Evolutionary conservation across 2,888 invertebrate genomes (phyloP).

Genomic region (Drosophila buzzatii): DNA sequence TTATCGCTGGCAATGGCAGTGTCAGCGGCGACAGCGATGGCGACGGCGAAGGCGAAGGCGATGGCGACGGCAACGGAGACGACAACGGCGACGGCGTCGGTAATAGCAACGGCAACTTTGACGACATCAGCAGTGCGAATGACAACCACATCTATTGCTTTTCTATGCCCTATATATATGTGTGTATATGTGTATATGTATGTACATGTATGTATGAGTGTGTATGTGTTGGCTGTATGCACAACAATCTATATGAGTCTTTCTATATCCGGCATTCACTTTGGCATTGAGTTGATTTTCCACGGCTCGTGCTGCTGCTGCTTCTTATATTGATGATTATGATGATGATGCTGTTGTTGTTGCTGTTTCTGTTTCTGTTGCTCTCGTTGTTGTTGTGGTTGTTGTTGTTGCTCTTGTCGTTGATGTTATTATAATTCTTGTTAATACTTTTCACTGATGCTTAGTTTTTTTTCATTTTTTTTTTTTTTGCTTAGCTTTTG

Average conservation of each 20-base stretch:
- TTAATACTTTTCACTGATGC: conserved; percentile 57
- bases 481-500: conserved; percentile 14
- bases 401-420: conserved; percentile 26
- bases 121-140: conserved; percentile 25
- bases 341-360: conserved; percentile 12
- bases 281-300: conserved; percentile 76
- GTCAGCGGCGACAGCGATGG: background rate
- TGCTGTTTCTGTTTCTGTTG: conserved; percentile 13
- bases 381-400: conserved; percentile 15
- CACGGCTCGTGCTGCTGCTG: conserved; percentile 40
- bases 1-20: conserved; percentile 54
- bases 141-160: conserved; percentile 61
- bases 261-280: conserved; percentile 63
- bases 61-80: background rate
- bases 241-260: conserved; percentile 36
- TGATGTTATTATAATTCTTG: conserved; percentile 48
- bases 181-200: background rate
- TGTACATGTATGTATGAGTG: conserved; percentile 1
- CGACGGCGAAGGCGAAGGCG: background rate
- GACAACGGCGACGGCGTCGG: background rate
- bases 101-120: conserved; percentile 11
- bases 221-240: conserved; percentile 15
- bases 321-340: conserved; percentile 16
- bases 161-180: conserved; percentile 27
- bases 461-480: conserved; percentile 14